Base-by-base conservation (phyloP, 2,113 vertebrate genomes). In the Isichthys henryi region DNA sequence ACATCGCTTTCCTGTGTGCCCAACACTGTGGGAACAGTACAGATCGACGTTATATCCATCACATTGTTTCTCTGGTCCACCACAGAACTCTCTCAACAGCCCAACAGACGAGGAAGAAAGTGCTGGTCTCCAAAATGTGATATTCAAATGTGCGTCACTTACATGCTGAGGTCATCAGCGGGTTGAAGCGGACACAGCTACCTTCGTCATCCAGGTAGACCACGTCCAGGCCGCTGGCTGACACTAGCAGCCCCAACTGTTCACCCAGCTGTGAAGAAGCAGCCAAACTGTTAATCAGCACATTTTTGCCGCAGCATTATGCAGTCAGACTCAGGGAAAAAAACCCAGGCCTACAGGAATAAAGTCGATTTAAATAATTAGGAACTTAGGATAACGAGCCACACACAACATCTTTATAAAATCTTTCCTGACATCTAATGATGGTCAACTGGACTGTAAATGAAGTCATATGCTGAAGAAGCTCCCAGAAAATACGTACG, bases 1-100 rank as follows among this genome's bases (percentile, higher is more conserved):
- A 99, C 93, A 7, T 99, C 97, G 53, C 96, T 95, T 77, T 93
- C 92, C 91, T 94, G 96, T 3, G 98, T 99, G 31, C 97, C 97
- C 94, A 98, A 92, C 89, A 94, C 98, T 99, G 89, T 4, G 88
- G 3, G 3, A 15, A 43, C 83, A 77, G 48, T n/a, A 46, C 39
- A 58, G 35, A 46, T n/a, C 19, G 19, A 19, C 6, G 21, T 88
- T 5, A 27, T 1, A 53, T 11, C 85, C 3, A 9, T 17, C 31
- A 23, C 35, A n/a, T n/a, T 3, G 39, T 46, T 21, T 62, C 84
- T 7, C 31, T 53, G 85, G 43, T 17, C 1, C 5, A 3, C 31
- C 5, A 35, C 8, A 49, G 83, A 2, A 50, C 7, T 49, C 48
- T 31, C n/a, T 50, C 23, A 31, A 49, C 23, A 17, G 27, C 85